These are phyloP conservation scores for Iselma pallidipennis DNA, from an alignment of 2,888 invertebrate species.

Conservation along the genomic window DNA sequence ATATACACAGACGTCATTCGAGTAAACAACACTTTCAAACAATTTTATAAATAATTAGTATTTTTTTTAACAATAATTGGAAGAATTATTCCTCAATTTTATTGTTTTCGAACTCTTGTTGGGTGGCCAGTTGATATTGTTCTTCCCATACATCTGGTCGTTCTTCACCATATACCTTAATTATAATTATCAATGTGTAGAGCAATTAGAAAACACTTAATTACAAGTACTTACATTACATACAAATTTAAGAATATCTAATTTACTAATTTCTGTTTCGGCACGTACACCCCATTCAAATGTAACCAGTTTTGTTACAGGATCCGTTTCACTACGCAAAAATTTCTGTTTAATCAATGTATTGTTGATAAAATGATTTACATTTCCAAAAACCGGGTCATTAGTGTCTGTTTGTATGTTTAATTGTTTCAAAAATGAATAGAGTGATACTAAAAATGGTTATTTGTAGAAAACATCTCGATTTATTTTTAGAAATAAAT, in stretches of 20 bases:
- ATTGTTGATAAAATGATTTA: slow-evolving; percentile 39
- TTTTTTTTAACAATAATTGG: not conserved
- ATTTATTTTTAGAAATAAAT: slow-evolving; percentile 12
- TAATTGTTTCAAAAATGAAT: slow-evolving; percentile 37
- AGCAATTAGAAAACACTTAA: slow-evolving; percentile 6
- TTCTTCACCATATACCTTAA: slow-evolving; percentile 36
- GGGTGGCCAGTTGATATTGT: slow-evolving; percentile 35
- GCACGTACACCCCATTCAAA: slow-evolving; percentile 42
- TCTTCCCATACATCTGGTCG: slow-evolving; percentile 37
- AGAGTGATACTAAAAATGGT: slow-evolving; percentile 37
- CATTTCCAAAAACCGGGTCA: slow-evolving; percentile 40
- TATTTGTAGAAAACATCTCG: not conserved
- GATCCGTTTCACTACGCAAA: slow-evolving; percentile 35
- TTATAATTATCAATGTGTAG: not conserved
- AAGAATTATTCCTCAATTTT: slow-evolving; percentile 3
- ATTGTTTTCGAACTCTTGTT: slow-evolving; percentile 37
- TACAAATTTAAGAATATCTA: slow-evolving; percentile 41
- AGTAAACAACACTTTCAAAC: too few relatives aligned
- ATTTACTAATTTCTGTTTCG: slow-evolving; percentile 44
- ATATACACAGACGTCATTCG: too few relatives aligned
- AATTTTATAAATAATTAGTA: not conserved
- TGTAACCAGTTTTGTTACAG: slow-evolving; percentile 30
- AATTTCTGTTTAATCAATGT: slow-evolving; percentile 39
- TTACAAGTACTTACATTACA: slow-evolving; percentile 36
- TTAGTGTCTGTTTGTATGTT: slow-evolving; percentile 36